Base-by-base conservation (phyloP, 2,797 vertebrate genomes). In the Craterocephalus amniculus region DNA sequence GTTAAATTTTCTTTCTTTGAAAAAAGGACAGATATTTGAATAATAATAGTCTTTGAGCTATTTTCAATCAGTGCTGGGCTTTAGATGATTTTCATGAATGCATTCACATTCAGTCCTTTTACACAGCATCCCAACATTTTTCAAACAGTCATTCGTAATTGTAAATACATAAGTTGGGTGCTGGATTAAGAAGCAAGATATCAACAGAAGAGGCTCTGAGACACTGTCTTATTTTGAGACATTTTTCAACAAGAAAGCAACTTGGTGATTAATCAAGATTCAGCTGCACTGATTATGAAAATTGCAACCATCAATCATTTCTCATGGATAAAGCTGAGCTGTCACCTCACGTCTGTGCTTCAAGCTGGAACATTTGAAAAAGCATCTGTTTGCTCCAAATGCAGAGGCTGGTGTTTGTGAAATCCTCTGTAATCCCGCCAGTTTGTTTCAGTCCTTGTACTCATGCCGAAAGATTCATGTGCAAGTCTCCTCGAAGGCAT, bases 401-500 rank as follows among this genome's bases (percentile, higher is more conserved):
- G 11, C 32, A 57, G 34, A 66, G 58, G 45, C 35, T 65, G 63
- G n/a, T 24, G 40, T 74, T 51, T 67, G 3, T 61, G 27, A 68
- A 71, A 60, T 75, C 61, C 35, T 16, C n/a, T 56, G 65, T 67
- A 35, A 60, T 69, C 55, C 31, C 54, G 2, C 24, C 51, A n/a
- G 45, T 31, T 26, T 65, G n/a, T 66, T 36, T 63, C 63, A 54
- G 51, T 58, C 43, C 32, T 43, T 63, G 14, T 52, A 27, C 59
- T 58, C 16, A 18, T 10, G 24, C 12, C 4, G 29, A 67, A 54
- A 49, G 58, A 24, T 63, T 95, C 81, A 95, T 60, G 93, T 92
- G 70, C 89, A 81, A 1, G 93, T 90, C 84, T 95, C 92, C 55
- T 94, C 85, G 72, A 93, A 97, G 6, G 96, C 96, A 68, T 96